Evolutionary conservation across 2,113 vertebrate genomes (phyloP).

Genomic region (Speoplatyrhinus poulsoni): DNA sequence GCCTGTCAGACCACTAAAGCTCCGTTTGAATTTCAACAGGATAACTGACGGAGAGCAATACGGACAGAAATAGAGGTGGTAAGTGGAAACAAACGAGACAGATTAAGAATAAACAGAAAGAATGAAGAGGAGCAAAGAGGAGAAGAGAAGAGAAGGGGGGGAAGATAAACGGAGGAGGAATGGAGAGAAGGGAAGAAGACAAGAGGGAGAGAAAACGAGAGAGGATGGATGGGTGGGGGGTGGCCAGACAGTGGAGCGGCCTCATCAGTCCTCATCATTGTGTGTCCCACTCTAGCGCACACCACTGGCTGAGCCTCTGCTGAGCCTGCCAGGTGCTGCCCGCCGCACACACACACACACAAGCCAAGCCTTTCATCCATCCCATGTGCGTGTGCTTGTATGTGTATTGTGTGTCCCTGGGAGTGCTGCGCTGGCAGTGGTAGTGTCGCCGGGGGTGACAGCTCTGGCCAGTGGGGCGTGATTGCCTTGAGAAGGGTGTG

Average conservation of each 20-base stretch:
- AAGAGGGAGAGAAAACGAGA: background rate
- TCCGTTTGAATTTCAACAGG: too few relatives aligned
- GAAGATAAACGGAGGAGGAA: slow-evolving; percentile 1
- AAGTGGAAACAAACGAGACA: slow-evolving; percentile 6
- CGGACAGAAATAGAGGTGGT: background rate
- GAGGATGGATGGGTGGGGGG: background rate
- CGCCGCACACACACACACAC: slow-evolving; percentile 4
- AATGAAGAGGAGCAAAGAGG: background rate
- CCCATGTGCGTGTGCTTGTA: slow-evolving; percentile 12
- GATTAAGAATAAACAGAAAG: background rate
- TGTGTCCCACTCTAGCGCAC: slow-evolving; percentile 61
- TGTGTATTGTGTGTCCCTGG: slow-evolving; percentile 30
- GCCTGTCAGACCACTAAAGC: too few relatives aligned
- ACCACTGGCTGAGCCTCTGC: slow-evolving; percentile 59
- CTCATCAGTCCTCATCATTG: slow-evolving; percentile 70
- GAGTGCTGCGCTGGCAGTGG: slow-evolving; percentile 61
- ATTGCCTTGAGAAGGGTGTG: background rate
- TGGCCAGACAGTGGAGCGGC: background rate
- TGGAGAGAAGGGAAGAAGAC: background rate
- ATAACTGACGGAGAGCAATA: background rate
- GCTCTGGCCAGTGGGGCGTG: slow-evolving; percentile 51
- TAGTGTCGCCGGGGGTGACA: slow-evolving; percentile 45
- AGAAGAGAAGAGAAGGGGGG: background rate
- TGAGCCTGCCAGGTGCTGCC: slow-evolving; percentile 53
- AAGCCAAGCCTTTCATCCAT: slow-evolving; percentile 41